Percentiles rank a stretch among this genome's conserved stretches.
Evolutionary conservation across 2,113 vertebrate genomes (phyloP).

Genomic region (Phalacrocorax carbo): DNA sequence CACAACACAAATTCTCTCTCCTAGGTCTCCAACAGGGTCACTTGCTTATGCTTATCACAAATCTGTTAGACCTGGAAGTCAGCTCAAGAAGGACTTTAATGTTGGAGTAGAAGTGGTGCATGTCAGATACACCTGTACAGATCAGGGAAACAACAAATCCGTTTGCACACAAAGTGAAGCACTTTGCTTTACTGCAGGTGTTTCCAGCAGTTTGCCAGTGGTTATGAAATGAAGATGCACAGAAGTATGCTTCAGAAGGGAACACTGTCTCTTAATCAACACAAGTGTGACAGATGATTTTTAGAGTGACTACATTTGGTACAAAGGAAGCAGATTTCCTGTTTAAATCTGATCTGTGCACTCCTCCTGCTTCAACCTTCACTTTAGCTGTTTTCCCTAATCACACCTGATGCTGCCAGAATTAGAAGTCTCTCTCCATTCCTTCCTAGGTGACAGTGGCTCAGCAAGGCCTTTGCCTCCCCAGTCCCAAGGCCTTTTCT

Average conservation of each 20-base stretch:
- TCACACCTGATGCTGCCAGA: background rate
- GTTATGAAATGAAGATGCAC: background rate
- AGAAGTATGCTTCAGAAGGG: background rate
- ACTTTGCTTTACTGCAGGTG: background rate
- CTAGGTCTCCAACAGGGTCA: background rate
- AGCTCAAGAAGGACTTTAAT: background rate
- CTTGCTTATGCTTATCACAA: background rate
- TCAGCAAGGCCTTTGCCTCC: background rate
- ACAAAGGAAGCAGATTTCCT: background rate
- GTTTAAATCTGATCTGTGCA: background rate
- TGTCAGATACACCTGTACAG: background rate
- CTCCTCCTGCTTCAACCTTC: background rate
- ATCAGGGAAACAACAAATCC: background rate
- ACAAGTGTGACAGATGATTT: background rate
- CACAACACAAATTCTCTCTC: background rate
- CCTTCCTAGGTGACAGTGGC: background rate
- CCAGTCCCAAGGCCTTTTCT: background rate
- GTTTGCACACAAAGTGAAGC: background rate
- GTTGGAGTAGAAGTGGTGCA: background rate
- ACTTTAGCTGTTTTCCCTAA: background rate
- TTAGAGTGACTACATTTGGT: background rate
- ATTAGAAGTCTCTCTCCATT: background rate
- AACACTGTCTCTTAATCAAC: background rate
- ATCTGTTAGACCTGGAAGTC: background rate
- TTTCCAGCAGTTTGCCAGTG: background rate